Conservation (phyloP, 2,113 vertebrate species). For the Neoarius graeffei region DNA sequence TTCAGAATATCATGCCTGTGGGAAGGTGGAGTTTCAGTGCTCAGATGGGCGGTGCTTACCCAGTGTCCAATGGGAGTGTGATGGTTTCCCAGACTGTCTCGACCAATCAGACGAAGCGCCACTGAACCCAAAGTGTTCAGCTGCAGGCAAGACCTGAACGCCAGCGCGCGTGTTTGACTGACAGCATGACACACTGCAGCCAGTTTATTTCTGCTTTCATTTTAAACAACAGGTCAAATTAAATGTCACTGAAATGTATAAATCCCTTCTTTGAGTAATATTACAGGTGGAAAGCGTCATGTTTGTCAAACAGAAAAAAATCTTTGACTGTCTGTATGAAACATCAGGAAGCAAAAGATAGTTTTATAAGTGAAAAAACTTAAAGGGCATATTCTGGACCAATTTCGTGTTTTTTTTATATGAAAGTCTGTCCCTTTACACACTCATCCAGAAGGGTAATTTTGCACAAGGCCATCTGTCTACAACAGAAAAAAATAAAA, state of each 20-base stretch:
- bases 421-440: no score
- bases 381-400: no score
- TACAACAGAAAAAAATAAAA: no score
- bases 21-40: slow-evolving; percentile 78
- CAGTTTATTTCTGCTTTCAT: background rate
- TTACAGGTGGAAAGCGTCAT: background rate
- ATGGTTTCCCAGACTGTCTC: slow-evolving; percentile 82
- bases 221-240: background rate
- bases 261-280: background rate
- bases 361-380: no score
- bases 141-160: slow-evolving; percentile 70
- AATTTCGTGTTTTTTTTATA: no score
- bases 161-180: background rate
- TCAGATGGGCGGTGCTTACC: slow-evolving; percentile 82
- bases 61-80: slow-evolving; percentile 83
- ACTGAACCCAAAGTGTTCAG: slow-evolving; percentile 78
- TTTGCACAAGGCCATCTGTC: no score
- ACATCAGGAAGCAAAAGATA: no score
- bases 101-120: slow-evolving; percentile 85
- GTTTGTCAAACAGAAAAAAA: background rate
- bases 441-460: no score
- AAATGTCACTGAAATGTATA: background rate
- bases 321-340: no score
- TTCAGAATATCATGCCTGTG: slow-evolving; percentile 77
- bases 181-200: background rate